These are phyloP conservation scores for Etia nguti DNA, from an alignment of 2,113 vertebrate species.

Conservation along the genomic window DNA sequence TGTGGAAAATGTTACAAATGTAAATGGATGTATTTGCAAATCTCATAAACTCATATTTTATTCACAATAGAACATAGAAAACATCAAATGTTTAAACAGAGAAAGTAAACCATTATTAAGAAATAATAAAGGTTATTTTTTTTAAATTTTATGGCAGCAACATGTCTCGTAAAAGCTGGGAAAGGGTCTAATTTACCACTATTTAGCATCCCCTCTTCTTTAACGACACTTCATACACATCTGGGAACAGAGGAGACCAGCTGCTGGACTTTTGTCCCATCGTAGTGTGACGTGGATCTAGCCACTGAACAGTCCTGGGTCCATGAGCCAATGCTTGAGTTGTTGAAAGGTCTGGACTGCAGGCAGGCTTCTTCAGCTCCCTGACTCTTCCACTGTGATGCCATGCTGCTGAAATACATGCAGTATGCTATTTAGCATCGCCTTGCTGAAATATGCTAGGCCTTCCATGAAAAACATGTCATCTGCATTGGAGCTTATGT, in stretches of 20 bases:
- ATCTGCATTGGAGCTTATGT: not conserved
- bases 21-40: not conserved
- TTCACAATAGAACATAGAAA: not conserved
- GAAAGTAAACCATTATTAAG: not conserved
- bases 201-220: not conserved
- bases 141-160: not conserved
- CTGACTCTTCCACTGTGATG: not conserved
- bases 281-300: not conserved
- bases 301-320: not conserved
- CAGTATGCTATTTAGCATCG: not conserved
- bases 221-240: not conserved
- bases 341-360: not conserved
- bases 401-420: not conserved
- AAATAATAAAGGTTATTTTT: not conserved
- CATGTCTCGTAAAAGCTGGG: not conserved
- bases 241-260: not conserved
- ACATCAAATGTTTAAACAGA: not conserved
- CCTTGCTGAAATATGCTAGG: not conserved
- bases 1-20: not conserved
- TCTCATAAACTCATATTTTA: not conserved
- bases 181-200: not conserved
- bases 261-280: not conserved
- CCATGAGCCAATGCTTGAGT: not conserved
- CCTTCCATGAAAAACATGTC: not conserved
- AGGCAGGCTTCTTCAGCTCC: not conserved